Base-by-base conservation (phyloP, 2,888 invertebrate genomes). In the Molorchus minor region DNA sequence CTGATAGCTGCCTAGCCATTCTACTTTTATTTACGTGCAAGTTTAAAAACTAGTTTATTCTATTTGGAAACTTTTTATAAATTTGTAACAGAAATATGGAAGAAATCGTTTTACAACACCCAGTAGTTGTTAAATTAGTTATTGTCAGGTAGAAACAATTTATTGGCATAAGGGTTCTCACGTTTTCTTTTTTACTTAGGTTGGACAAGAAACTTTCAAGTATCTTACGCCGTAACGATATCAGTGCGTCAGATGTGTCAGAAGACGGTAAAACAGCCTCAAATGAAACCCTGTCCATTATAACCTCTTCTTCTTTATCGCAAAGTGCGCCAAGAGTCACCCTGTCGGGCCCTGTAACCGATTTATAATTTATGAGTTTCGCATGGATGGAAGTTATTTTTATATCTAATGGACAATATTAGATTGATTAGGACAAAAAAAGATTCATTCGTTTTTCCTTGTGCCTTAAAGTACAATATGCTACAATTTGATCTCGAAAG, bases 291-390 rank as follows among this genome's bases (percentile, higher is more conserved):
- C 65, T 73, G 20, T 77, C 77, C 3, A 61, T 71, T 15, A 67
- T 72, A 3, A 74, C 75, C 4, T 71, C 73, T 15, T 68, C 73
- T 38, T 72, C 73, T 10, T 58, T 69, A 19, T 60, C 66, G n/a
- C 65, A 67, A 17, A 53, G 49, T 35, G 57, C 57, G n/a, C 60
- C 68, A 17, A 76, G 79, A 56, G 80, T 81, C 29, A 84, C 85
- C 25, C 82, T 87, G 44, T 85, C 86, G 65, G 87, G 87, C 13
- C 86, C 86, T 12, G 86, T 87, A 13, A 87, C 87, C 1, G 86
- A 87, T 75, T 71, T 80, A 44, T 73, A 71, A 62, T 21, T 41
- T 35, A 17, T 12, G 1, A 13, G 12, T 10, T 13, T 33, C 15
- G 19, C 16, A 41, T 17, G 8, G 15, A 35, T 54, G 12, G 35